Percentiles rank a stretch among this genome's conserved stretches.
phyloP scores from a whole-genome alignment of 2,888 invertebrate species.

The Eubasilissa splendida region DNA sequence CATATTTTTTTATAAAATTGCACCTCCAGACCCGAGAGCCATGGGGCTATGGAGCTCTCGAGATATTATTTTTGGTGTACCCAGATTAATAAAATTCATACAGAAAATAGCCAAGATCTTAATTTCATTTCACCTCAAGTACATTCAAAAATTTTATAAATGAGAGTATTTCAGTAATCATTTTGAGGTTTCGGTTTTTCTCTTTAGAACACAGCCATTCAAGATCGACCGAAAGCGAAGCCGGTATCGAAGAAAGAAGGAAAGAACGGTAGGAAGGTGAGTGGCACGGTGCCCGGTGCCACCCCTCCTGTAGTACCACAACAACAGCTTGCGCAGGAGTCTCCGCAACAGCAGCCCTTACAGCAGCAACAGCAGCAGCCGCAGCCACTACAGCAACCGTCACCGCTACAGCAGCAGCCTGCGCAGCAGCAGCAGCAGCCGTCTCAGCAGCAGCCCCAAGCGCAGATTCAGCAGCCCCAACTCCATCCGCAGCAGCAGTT shows the following conservation, averaged over 20 bases:
- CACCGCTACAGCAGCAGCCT: conserved; percentile 10
- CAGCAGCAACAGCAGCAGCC: conserved; percentile 58
- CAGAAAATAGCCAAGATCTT: too few relatives aligned
- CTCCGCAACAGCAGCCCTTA: conserved; percentile 50
- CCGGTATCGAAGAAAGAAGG: conserved; percentile 86
- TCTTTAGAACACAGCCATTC: conserved; percentile 80
- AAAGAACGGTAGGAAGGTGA: conserved; percentile 79
- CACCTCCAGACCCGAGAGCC: too few relatives aligned
- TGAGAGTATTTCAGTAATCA: too few relatives aligned
- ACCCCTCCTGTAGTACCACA: conserved; percentile 29
- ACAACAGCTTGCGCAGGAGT: conserved; percentile 59
- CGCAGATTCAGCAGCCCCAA: conserved; percentile 48
- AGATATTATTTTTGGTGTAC: too few relatives aligned
- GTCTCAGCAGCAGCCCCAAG: neutral
- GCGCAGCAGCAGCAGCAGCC: conserved; percentile 40
- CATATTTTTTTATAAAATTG: too few relatives aligned
- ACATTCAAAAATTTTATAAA: too few relatives aligned
- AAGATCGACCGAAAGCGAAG: conserved; percentile 89
- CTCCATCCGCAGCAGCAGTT: conserved; percentile 54
- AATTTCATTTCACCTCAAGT: too few relatives aligned
- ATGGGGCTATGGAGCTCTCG: too few relatives aligned
- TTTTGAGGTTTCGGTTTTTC: neutral
- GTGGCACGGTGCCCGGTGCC: neutral
- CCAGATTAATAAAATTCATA: too few relatives aligned
- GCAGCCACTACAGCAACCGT: conserved; percentile 43